Conservation (phyloP, 2,113 vertebrate species). For the Stigmatopora nigra region DNA sequence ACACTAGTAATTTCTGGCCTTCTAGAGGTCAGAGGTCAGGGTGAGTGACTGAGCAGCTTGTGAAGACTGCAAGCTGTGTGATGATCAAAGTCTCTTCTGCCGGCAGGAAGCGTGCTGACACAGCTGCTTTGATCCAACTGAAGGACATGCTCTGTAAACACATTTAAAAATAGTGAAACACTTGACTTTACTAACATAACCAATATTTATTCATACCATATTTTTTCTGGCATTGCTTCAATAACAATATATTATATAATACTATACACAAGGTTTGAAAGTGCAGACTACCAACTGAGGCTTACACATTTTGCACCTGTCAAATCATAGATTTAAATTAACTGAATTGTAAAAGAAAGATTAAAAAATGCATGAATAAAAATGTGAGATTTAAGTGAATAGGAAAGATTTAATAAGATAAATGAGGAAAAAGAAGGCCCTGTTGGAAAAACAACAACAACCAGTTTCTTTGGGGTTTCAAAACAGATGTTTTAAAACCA, state of each 20-base stretch:
- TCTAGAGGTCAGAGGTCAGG: conserved; percentile 48
- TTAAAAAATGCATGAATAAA: no score
- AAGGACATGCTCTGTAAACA: conserved; percentile 44
- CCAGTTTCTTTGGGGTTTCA: not conserved
- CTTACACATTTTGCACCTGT: not conserved
- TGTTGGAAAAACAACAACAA: not conserved
- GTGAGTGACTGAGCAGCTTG: conserved; percentile 44
- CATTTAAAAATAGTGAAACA: conserved; percentile 16
- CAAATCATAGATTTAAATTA: not conserved
- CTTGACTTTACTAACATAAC: conserved; percentile 1
- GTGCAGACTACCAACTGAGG: not conserved
- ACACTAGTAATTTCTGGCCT: conserved; percentile 15
- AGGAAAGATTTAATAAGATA: no score
- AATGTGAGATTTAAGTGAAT: not conserved
- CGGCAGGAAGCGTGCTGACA: conserved; percentile 51
- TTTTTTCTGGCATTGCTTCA: not conserved
- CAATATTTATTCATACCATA: conserved; percentile 9
- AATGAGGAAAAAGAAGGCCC: not conserved
- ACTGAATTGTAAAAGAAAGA: not conserved
- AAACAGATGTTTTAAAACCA: not conserved
- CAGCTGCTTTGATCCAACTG: conserved; percentile 47
- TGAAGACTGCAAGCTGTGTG: conserved; percentile 27
- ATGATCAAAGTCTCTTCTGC: conserved; percentile 53
- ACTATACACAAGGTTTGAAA: not conserved
- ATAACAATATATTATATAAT: not conserved